Base-by-base conservation (phyloP, 2,113 vertebrate genomes). In the Forbesichthys agassizii region DNA sequence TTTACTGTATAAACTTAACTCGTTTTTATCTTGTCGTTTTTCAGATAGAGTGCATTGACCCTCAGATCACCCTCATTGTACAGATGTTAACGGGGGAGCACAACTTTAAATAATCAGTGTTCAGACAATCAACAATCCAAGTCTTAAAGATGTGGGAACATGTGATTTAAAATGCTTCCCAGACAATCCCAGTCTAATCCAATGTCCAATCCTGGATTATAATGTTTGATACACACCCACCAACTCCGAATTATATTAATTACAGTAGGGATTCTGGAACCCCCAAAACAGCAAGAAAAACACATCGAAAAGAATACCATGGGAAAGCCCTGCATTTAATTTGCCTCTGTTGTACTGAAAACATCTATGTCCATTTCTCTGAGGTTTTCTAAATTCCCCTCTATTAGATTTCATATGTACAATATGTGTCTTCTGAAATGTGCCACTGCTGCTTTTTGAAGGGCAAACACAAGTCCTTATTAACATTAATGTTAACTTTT, bases 121-220 rank as follows among this genome's bases (percentile, higher is more conserved):
- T 51, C 70, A 58, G 16, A 77, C 80, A 58, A 76, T 63, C 84
- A 77, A 27, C 47, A 60, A 68, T 61, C 73, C 47, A 53, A 33
- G 47, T 36, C 61, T 42, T 57, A 14, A 48, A 1, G 69, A 61
- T 79, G 73, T 84, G 81, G 77, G 61, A 86, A 75, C 9, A 85
- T 78, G 76, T 49, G 36, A 68, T 61, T 74, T 71, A 81, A 61
- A 78, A 71, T 71, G 80, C 74, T 82, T 80, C 72, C 84, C 81
- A 89, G 83, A 90, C 87, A 88, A 86, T 81, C 80, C 77, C 27
- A 74, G 49, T 36, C 33, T 89, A 90, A 90, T 90, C 84, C 86
- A 47, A 60, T 78, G 81, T 86, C 83, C 84, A 73, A 80, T 78
- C 75, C 77, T 66, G 84, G 88, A 90, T 90, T 88, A 87, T 8